Evolutionary conservation across 2,113 vertebrate species (phyloP), one percentile per base, ranked within the genome.

Genomic region (Syngnathus floridae): DNA sequence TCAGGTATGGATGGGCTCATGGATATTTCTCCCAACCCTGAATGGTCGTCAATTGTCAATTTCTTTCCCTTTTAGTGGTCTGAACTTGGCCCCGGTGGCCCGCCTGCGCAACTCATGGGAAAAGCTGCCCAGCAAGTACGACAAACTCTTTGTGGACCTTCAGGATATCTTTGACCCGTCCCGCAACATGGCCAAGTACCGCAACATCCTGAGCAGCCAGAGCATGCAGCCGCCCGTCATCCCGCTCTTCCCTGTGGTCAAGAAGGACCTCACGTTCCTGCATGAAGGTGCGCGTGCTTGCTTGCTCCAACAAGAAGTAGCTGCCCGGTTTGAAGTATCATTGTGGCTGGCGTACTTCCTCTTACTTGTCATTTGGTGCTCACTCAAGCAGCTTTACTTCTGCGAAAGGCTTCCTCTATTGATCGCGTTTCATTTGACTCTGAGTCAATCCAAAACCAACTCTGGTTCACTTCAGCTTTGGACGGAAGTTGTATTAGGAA

Each of bases 261-360:
- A 99, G 92, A 99, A 99, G 84, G 96, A 99, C 71, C 95, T 99
- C 87, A 99, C 96, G 5, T 99, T 99, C 87, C 91, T 99, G 21
- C 96, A 99, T 36, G 96, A 98, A 92, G 96, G 96, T 97, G 70
- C 22, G 21, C 19, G 31, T 38, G 38, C 38, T 38, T 13, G 40
- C 21, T 12, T 21, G 41, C 4, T 48, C 58, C n/a, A 21, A 22
- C 21, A 9, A 21, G 2, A 51, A 38, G 46, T 49, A 9, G 4
- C 19, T 36, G 14, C 19, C 17, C 31, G 52, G 11, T 13, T 2
- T 31, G 37, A 26, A 0, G 45, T 64, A 54, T 67, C 54, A 31
- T 31, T 31, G 56, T 60, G 49, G 56, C 26, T 48, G 3, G 49
- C 54, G 48, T 40, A 66, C 57, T 83, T 84, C 80, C 80, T 72